Percentiles rank a stretch among this genome's conserved stretches.
phyloP scores from a whole-genome alignment of 1,140 invertebrate species.

The Telenomus remus region DNA sequence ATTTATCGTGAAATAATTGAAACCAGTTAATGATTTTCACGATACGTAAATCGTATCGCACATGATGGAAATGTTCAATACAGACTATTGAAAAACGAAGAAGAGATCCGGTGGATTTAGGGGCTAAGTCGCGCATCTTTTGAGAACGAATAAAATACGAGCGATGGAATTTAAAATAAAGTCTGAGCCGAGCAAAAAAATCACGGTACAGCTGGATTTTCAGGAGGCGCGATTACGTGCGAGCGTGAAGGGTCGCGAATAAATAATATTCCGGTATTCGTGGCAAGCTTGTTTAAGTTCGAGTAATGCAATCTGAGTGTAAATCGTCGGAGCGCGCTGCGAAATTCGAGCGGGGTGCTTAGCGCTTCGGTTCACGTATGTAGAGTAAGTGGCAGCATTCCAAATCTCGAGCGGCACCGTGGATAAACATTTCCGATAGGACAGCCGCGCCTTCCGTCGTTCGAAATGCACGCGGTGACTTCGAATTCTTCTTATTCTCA shows the following conservation, averaged over 20 bases:
- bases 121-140: slow-evolving; percentile 18
- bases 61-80: not conserved
- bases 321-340: slow-evolving; percentile 63
- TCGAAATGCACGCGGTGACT: slow-evolving; percentile 24
- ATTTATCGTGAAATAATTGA: too few species aligned
- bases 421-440: slow-evolving; percentile 68
- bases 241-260: slow-evolving; percentile 47
- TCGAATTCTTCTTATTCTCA: slow-evolving; percentile 19
- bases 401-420: slow-evolving; percentile 65
- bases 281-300: slow-evolving; percentile 61
- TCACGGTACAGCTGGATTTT: slow-evolving; percentile 41
- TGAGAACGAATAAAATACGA: slow-evolving; percentile 8
- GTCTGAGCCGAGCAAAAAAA: slow-evolving; percentile 29
- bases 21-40: too few species aligned
- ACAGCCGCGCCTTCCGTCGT: slow-evolving; percentile 48
- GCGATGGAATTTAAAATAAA: slow-evolving; percentile 47
- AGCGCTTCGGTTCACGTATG: slow-evolving; percentile 67
- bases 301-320: slow-evolving; percentile 67
- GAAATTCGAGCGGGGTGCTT: slow-evolving; percentile 64
- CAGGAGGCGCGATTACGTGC: slow-evolving; percentile 36
- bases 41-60: too few species aligned
- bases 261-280: slow-evolving; percentile 61
- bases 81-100: slow-evolving; percentile 47
- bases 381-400: slow-evolving; percentile 71
- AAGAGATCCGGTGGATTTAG: slow-evolving; percentile 31